Evolutionary conservation across 2,113 vertebrate genomes (phyloP).

Genomic region (Crotalus helleri): DNA sequence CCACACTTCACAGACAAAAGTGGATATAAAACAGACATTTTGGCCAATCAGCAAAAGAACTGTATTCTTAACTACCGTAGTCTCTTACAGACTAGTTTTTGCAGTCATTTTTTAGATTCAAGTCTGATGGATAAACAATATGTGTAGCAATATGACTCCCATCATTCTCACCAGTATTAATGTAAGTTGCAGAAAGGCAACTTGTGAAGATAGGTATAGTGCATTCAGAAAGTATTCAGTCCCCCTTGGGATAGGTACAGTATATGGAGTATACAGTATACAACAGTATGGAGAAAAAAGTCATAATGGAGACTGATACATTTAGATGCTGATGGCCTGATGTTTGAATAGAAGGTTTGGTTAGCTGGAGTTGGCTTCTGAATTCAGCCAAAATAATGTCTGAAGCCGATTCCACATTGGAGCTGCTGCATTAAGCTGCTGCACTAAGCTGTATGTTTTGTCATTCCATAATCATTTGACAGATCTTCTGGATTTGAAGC

Average conservation of each 20-base stretch:
- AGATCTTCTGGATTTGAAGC: neutral
- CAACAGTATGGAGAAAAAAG: neutral
- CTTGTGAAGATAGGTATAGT: neutral
- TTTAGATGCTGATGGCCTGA: neutral
- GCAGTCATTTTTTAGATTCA: neutral
- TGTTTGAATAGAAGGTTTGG: neutral
- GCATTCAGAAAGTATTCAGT: too few species aligned
- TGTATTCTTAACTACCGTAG: neutral
- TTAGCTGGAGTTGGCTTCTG: neutral
- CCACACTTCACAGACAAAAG: neutral
- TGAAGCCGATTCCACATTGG: neutral
- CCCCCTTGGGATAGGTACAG: too few species aligned
- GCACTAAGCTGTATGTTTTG: neutral
- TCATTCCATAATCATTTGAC: neutral
- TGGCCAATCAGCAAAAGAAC: neutral
- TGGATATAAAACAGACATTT: neutral
- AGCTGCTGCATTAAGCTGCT: neutral
- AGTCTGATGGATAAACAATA: neutral
- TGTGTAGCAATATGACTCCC: neutral
- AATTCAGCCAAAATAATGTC: neutral
- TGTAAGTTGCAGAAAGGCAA: neutral
- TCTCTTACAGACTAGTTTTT: neutral
- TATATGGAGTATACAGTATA: neutral
- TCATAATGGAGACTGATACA: neutral
- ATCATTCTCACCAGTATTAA: neutral